Conservation (phyloP, 1,140 invertebrate genomes). For the Caerostris extrusa region DNA sequence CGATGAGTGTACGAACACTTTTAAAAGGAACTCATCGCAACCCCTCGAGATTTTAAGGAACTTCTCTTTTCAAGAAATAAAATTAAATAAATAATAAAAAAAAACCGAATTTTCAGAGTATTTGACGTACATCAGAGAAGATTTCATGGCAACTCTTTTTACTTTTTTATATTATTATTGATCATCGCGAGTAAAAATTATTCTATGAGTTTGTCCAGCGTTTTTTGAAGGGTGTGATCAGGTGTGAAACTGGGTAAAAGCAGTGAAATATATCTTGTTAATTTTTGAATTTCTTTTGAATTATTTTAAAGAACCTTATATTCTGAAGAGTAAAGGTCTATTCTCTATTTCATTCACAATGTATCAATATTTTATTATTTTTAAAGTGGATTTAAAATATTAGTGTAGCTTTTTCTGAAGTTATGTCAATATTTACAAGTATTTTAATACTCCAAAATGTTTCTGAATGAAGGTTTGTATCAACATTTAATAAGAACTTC, state of each 20-base stretch:
- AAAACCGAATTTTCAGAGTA: constrained; percentile 13
- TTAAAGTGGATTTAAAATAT: too few species aligned
- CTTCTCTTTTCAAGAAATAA: not conserved
- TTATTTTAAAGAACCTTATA: too few species aligned
- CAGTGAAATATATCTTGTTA: too few species aligned
- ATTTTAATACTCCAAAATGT: too few species aligned
- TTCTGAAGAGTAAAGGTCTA: too few species aligned
- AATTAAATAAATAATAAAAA: not conserved
- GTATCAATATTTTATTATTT: too few species aligned
- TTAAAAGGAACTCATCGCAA: constrained; percentile 53
- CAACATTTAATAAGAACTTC: too few species aligned
- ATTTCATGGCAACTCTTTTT: not conserved
- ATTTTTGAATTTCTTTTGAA: too few species aligned
- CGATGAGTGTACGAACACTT: constrained; percentile 60
- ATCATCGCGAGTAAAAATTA: constrained; percentile 36
- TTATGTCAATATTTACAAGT: too few species aligned
- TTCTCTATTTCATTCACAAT: too few species aligned
- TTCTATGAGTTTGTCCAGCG: not conserved
- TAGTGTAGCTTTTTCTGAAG: too few species aligned
- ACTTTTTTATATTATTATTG: constrained; percentile 16
- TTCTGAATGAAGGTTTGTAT: too few species aligned
- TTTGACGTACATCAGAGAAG: constrained; percentile 14
- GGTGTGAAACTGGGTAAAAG: constrained; percentile 53
- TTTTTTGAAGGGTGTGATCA: constrained; percentile 36
- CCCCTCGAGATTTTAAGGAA: constrained; percentile 15